phyloP scores from a whole-genome alignment of 2,888 invertebrate genomes.

The Drosophila siamana region DNA sequence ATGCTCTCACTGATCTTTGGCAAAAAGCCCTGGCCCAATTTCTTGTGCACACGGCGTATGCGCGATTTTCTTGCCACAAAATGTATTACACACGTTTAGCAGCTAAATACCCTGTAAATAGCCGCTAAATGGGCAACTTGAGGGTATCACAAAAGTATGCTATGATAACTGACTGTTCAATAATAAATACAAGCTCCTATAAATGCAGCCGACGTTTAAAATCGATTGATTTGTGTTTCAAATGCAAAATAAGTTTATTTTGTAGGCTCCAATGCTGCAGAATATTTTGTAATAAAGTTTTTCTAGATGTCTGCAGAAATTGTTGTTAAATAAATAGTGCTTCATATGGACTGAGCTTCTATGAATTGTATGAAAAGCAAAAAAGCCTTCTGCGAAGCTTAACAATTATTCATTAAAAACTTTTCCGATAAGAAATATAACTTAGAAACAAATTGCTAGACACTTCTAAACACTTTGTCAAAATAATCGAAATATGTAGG shows the following conservation, averaged over 20 bases:
- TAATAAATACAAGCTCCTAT: neutral
- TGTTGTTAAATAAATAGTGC: too few species aligned
- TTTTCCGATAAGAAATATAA: neutral
- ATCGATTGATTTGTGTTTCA: too few species aligned
- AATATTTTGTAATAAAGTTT: too few species aligned
- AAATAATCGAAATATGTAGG: too few species aligned
- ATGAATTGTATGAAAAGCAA: too few species aligned
- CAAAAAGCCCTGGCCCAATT: slow-evolving; percentile 48
- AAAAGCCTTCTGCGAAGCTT: too few species aligned
- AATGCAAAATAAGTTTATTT: too few species aligned
- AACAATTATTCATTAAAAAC: too few species aligned
- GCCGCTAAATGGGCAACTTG: neutral
- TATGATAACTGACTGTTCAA: slow-evolving; percentile 11
- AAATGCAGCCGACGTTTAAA: neutral
- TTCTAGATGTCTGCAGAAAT: too few species aligned
- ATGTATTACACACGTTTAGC: neutral
- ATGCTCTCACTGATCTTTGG: slow-evolving; percentile 39
- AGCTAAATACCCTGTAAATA: slow-evolving; percentile 36
- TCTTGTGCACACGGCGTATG: slow-evolving; percentile 39
- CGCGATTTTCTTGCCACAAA: slow-evolving; percentile 23
- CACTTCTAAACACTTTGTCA: too few species aligned
- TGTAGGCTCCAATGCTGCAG: too few species aligned
- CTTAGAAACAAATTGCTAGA: neutral
- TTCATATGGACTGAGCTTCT: too few species aligned
- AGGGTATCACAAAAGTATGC: slow-evolving; percentile 51